phyloP scores from a whole-genome alignment of 2,113 vertebrate genomes.

The Myotis yumanensis region DNA sequence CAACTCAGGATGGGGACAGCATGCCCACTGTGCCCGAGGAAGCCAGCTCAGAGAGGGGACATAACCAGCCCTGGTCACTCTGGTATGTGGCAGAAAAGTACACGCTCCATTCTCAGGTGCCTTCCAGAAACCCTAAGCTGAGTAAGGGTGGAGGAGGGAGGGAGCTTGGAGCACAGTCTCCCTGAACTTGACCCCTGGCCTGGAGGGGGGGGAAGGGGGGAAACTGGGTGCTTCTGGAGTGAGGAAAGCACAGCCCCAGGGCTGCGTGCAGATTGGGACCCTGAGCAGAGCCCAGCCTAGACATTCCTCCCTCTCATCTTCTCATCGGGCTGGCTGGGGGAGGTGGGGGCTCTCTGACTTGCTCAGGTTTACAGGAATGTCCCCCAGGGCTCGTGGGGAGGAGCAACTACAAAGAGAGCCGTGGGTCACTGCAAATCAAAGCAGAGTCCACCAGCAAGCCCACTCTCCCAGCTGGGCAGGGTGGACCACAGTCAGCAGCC shows the following conservation, averaged over 20 bases:
- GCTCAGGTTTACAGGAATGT: background rate
- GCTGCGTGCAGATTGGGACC: background rate
- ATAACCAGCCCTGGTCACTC: background rate
- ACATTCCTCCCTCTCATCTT: background rate
- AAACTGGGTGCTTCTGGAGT: background rate
- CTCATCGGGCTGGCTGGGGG: background rate
- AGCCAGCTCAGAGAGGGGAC: background rate
- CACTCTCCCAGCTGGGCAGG: background rate
- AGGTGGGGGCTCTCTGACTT: background rate
- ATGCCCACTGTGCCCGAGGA: background rate
- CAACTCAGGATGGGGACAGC: background rate
- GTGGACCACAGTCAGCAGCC: background rate
- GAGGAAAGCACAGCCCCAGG: background rate
- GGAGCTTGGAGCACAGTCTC: background rate
- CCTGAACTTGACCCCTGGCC: background rate
- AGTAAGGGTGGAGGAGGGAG: background rate
- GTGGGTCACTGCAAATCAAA: slow-evolving; percentile 11
- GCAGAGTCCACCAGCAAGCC: background rate
- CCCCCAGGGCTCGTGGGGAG: background rate
- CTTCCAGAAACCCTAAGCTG: background rate
- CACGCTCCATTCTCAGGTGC: background rate
- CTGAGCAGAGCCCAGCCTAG: background rate
- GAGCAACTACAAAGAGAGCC: background rate
- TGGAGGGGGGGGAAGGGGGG: background rate
- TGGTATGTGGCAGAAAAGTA: background rate